These are phyloP conservation scores for Dasysyrphus tricinctus DNA, from an alignment of 2,888 invertebrate species.

Conservation along the genomic window DNA sequence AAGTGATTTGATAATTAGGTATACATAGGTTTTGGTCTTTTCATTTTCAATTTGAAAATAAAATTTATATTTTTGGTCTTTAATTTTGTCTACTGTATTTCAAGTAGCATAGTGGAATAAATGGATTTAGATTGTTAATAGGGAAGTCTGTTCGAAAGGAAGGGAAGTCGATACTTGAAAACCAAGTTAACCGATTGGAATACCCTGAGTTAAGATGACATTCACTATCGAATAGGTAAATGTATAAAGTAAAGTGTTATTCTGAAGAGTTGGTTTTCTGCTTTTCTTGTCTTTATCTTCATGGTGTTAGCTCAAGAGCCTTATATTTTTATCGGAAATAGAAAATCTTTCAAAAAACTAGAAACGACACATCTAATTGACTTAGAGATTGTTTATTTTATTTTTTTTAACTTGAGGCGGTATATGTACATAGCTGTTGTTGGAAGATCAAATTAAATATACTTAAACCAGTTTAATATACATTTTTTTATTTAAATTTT, in stretches of 20 bases:
- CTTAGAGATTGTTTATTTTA: slow-evolving; percentile 45
- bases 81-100: neutral
- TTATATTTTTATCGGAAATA: slow-evolving; percentile 29
- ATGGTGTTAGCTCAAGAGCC: neutral
- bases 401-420: slow-evolving; percentile 37
- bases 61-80: too few species aligned
- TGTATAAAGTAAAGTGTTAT: neutral
- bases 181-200: slow-evolving; percentile 54
- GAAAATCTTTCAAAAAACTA: slow-evolving; percentile 25
- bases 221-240: neutral
- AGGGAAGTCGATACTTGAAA: slow-evolving; percentile 60
- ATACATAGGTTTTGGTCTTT: too few species aligned
- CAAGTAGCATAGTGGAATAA: neutral
- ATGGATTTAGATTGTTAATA: slow-evolving; percentile 27
- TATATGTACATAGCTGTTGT: neutral
- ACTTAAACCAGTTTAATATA: slow-evolving; percentile 10
- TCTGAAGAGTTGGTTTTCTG: slow-evolving; percentile 39
- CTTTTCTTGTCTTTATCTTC: neutral
- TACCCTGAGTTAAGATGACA: slow-evolving; percentile 30
- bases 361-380: slow-evolving; percentile 42
- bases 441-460: slow-evolving; percentile 28
- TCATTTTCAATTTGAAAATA: too few species aligned
- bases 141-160: slow-evolving; percentile 39
- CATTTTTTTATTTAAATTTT: slow-evolving; percentile 6
- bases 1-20: too few species aligned